phyloP scores from a whole-genome alignment of 2,797 vertebrate species.

The Micrastur ruficollis region DNA sequence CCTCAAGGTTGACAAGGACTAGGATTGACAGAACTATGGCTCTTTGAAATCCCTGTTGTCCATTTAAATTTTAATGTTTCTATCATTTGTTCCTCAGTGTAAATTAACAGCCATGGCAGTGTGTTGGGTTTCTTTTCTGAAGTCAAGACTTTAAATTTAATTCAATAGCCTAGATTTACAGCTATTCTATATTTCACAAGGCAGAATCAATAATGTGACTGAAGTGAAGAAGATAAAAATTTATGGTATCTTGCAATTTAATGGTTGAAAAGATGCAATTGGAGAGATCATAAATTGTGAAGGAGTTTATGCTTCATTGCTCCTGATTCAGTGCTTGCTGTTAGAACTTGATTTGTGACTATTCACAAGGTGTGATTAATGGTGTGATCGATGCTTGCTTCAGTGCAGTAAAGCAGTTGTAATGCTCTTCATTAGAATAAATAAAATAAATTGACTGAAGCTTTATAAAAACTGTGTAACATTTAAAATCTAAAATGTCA shows the following conservation, averaged over 20 bases:
- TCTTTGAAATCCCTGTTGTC: conserved; percentile 91
- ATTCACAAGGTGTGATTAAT: conserved; percentile 99
- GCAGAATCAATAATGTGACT: conserved; percentile 99
- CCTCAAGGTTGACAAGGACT: conserved; percentile 93
- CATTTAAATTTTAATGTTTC: conserved; percentile 96
- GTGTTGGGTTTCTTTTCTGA: conserved; percentile 94
- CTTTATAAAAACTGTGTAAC: conserved; percentile 99
- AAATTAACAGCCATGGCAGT: conserved; percentile 94
- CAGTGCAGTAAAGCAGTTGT: conserved; percentile 96
- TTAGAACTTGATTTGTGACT: conserved; percentile 99
- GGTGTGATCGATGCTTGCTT: conserved; percentile 98
- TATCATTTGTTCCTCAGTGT: conserved; percentile 98
- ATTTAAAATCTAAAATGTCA: conserved; percentile 99
- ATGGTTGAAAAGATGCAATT: conserved; percentile 99
- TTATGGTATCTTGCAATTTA: conserved; percentile 99
- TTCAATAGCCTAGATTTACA: conserved; percentile 98
- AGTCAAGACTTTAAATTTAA: conserved; percentile 97
- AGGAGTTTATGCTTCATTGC: conserved; percentile 99
- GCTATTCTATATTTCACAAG: conserved; percentile 98
- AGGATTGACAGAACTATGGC: conserved; percentile 81
- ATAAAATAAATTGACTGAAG: conserved; percentile 99
- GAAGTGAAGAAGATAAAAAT: conserved; percentile 99
- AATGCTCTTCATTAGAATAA: conserved; percentile 99
- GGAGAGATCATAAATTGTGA: conserved; percentile 99
- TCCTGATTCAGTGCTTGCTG: conserved; percentile 99